Conservation (phyloP, 2,888 invertebrate genomes). For the Acanthococcus lagerstroemiae region DNA sequence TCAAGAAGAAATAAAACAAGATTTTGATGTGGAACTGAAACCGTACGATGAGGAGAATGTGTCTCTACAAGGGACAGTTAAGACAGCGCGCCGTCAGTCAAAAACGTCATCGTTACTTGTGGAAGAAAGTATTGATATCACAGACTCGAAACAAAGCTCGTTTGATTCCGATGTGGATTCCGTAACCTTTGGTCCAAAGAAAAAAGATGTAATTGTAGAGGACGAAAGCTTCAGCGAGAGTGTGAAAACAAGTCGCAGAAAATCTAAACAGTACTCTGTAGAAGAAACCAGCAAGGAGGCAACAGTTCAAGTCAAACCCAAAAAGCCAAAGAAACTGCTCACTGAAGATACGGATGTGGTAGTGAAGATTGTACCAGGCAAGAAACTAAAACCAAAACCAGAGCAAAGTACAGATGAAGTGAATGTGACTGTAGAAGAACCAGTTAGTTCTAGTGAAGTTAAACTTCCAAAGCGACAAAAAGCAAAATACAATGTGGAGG, state of each 20-base stretch:
- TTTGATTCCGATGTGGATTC: too few species aligned
- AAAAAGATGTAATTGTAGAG: too few species aligned
- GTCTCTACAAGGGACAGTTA: constrained; percentile 73
- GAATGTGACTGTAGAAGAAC: neutral
- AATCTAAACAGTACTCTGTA: constrained; percentile 3
- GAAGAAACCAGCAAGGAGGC: constrained; percentile 7
- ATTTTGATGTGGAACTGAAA: constrained; percentile 74
- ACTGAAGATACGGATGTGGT: too few species aligned
- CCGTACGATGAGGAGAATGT: constrained; percentile 81
- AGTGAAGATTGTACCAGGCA: too few species aligned
- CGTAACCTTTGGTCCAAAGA: too few species aligned
- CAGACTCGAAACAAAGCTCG: neutral
- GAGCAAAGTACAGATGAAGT: neutral
- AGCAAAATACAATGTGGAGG: constrained; percentile 49
- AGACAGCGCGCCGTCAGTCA: constrained; percentile 43
- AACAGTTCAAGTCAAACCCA: neutral
- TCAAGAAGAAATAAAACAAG: constrained; percentile 79
- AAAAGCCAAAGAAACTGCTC: neutral
- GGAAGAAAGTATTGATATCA: neutral
- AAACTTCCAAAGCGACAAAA: constrained; percentile 37
- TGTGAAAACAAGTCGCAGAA: constrained; percentile 6
- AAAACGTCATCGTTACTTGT: neutral
- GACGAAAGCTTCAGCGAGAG: constrained; percentile 8
- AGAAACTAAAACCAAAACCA: neutral
- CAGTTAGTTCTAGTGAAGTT: neutral